Conservation (phyloP, 2,888 invertebrate species). For the Lycocerus yunnanus region DNA sequence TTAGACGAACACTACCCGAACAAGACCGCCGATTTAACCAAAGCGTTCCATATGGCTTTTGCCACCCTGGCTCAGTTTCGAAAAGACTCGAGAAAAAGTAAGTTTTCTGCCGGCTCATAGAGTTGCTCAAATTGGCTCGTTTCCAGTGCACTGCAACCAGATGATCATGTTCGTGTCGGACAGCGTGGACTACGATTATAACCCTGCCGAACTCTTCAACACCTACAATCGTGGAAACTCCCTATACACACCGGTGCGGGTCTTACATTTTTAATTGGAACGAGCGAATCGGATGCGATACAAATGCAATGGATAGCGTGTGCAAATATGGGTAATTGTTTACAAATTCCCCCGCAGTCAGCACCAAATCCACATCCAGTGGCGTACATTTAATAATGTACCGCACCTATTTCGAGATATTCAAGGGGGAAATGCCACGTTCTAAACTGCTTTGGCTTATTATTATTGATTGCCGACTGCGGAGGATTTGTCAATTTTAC, state of each 20-base stretch:
- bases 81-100: conserved; percentile 27
- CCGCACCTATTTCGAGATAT: no score
- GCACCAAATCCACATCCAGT: no score
- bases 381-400: no score
- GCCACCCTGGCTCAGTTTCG: conserved; percentile 66
- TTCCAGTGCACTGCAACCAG: conserved; percentile 71
- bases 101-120: not conserved
- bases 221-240: conserved; percentile 68
- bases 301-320: conserved; percentile 98
- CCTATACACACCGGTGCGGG: conserved; percentile 58
- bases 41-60: conserved; percentile 74
- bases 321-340: conserved; percentile 86
- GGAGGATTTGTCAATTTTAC: not conserved
- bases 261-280: conserved; percentile 95
- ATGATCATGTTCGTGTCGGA: conserved; percentile 99
- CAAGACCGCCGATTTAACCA: conserved; percentile 45
- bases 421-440: no score
- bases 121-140: not conserved
- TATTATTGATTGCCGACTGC: no score
- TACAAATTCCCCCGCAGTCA: no score
- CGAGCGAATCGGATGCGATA: conserved; percentile 75
- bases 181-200: conserved; percentile 91
- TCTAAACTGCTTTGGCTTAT: no score
- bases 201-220: conserved; percentile 76
- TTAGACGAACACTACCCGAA: conserved; percentile 43